These are phyloP conservation scores for Loriculus beryllinus DNA, from an alignment of 2,797 vertebrate species.

Conservation along the genomic window DNA sequence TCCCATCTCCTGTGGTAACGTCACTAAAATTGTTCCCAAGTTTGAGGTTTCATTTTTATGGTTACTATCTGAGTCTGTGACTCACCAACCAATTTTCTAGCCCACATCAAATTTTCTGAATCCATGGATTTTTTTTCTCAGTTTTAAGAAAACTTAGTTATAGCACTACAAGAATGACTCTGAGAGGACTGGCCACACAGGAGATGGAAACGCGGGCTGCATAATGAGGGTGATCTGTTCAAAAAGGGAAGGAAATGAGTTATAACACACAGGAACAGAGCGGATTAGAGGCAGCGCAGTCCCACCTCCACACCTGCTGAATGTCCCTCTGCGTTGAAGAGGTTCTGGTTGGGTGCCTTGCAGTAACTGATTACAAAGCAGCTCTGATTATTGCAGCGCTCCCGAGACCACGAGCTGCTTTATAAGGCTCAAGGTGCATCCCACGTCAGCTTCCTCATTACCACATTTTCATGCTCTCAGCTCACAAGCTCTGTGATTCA, in stretches of 20 bases:
- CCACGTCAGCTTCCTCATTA: neutral
- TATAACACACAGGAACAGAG: neutral
- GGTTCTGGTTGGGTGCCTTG: neutral
- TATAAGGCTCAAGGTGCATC: neutral
- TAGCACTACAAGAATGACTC: neutral
- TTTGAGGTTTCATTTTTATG: slow-evolving; percentile 42
- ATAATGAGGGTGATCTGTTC: neutral
- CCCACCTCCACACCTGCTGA: neutral
- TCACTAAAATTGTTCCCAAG: slow-evolving; percentile 38
- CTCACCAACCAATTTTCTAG: slow-evolving; percentile 45
- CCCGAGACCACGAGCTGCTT: neutral
- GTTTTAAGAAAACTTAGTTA: slow-evolving; percentile 14
- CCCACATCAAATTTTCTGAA: slow-evolving; percentile 19
- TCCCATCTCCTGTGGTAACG: neutral
- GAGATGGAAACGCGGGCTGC: neutral
- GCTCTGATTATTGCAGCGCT: neutral
- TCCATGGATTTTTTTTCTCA: slow-evolving; percentile 16
- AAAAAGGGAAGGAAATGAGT: neutral
- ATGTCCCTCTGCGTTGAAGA: neutral
- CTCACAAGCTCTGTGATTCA: neutral
- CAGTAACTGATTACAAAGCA: neutral
- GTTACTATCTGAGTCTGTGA: slow-evolving; percentile 29
- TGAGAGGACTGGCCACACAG: neutral
- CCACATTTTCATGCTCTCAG: fast-evolving
- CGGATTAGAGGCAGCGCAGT: neutral